Evolutionary conservation across 2,797 vertebrate genomes (phyloP).

Genomic region (Pteronotus mesoamericanus): DNA sequence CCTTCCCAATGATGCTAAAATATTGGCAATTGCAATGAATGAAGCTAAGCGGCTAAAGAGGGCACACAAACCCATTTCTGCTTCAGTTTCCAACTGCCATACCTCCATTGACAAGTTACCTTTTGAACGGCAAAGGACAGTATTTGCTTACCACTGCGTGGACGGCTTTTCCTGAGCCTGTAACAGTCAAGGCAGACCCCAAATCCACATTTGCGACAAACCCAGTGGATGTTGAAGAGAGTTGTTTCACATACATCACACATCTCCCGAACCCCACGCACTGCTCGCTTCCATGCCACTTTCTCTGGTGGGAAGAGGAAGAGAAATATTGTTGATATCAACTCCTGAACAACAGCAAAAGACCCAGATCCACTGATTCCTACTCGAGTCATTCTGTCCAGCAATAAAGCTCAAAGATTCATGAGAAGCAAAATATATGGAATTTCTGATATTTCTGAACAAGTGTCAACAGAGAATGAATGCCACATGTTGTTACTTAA

Average conservation of each 20-base stretch:
- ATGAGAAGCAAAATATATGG: conserved; percentile 27
- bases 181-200: conserved; percentile 99
- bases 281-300: conserved; percentile 98
- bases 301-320: conserved; percentile 87
- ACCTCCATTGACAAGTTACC: neutral
- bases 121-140: neutral
- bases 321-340: neutral
- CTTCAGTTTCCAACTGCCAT: neutral
- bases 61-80: neutral
- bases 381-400: neutral
- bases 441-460: conserved; percentile 12
- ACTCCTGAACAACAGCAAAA: neutral
- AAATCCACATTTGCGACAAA: conserved; percentile 99
- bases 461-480: neutral
- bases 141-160: conserved; percentile 89
- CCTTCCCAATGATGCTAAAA: neutral
- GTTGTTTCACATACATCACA: conserved; percentile 99
- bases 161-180: conserved; percentile 92
- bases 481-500: neutral
- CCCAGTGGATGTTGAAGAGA: conserved; percentile 99
- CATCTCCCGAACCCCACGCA: conserved; percentile 97
- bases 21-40: neutral
- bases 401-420: conserved; percentile 14
- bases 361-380: neutral
- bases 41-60: neutral